Base-by-base conservation (phyloP, 2,797 vertebrate species). In the Sebastes paucispinis region DNA sequence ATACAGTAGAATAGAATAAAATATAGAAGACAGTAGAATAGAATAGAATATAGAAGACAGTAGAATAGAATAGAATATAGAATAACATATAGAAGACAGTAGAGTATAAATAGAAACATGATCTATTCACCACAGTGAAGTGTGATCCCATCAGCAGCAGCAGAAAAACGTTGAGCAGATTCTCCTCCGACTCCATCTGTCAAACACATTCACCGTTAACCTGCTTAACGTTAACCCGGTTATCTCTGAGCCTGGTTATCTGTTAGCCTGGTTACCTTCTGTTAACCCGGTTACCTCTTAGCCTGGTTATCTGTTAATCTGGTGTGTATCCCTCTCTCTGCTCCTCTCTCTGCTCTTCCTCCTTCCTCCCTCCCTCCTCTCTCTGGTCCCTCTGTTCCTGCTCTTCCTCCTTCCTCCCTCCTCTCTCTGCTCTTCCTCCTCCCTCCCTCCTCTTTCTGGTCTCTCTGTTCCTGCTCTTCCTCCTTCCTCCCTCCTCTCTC, bases 101-200 rank as follows among this genome's bases (percentile, higher is more conserved):
- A 31, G 47, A 55, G 14, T n/a, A 5, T 5, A 43, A 60, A 20
- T 5, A 13, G 11, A 60, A 73, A 22, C 60, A 58, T 27, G 5
- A 54, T 10, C 39, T 70, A 50, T 34, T 75, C 66, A 88, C 87
- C 84, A 66, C 22, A 31, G 84, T 79, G 24, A 88, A 24, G 66
- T 55, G 73, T 0, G 87, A 85, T 64, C 87, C 87, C 2, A 92
- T 54, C 68, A 93, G 85, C 78, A 93, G 84, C 86, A 92, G 70
- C 77, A 92, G 76, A 22, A 83, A 90, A 12, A 80, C 18, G 5
- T 70, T 82, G 43, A 90, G 12, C 58, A 88, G 73, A 57, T 92
- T 92, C 31, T 92, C 91, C 36, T 91, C 90, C 31, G 88, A 80
- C 80, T 93, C 91, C 92, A 93, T 94, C 87, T 68, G 75, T 78